A percentile compares a stretch with the other conserved stretches of the same genome.
These are phyloP conservation scores for Malthinus flaveolus DNA, from an alignment of 2,888 invertebrate genomes.

Conservation along the genomic window DNA sequence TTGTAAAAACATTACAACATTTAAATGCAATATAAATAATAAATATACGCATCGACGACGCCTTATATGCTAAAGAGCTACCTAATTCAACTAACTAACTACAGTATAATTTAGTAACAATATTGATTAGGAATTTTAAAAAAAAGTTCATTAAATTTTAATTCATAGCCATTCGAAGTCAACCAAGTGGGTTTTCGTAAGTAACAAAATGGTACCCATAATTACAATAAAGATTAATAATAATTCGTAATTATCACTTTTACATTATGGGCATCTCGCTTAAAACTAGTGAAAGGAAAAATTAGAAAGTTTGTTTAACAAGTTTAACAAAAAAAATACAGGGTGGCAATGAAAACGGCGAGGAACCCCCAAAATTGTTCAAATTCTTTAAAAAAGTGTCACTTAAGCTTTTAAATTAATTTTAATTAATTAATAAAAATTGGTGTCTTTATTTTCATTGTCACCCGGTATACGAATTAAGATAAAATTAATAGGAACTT, in stretches of 20 bases:
- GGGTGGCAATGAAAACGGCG: no score
- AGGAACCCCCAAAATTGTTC: no score
- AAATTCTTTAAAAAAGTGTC: no score
- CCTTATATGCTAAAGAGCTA: constrained; percentile 10
- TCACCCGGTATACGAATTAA: background rate
- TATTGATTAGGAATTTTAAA: background rate
- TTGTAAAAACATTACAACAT: constrained; percentile 14
- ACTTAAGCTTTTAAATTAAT: no score
- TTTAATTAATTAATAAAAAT: no score
- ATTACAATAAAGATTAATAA: constrained; percentile 1
- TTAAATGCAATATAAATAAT: constrained; percentile 20
- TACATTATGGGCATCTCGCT: constrained; percentile 1
- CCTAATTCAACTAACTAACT: background rate
- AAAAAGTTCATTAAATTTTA: background rate
- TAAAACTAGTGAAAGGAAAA: no score
- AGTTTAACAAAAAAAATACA: no score
- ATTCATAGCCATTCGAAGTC: constrained; percentile 20
- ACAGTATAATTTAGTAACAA: background rate
- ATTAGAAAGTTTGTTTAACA: no score
- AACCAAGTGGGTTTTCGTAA: constrained; percentile 17
- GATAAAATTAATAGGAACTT: constrained; percentile 25
- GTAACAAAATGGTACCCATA: constrained; percentile 15
- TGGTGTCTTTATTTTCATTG: no score
- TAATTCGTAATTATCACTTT: constrained; percentile 13
- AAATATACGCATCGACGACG: constrained; percentile 16